Evolutionary conservation across 2,113 vertebrate genomes (phyloP).

Genomic region (rabbit (Oryctolagus cuniculus)): mOryCun1.1 NC_091432.1:176310501-176311000

Average conservation of each 20-base stretch:
- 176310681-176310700: slow-evolving; percentile 76
- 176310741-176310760: slow-evolving; percentile 60
- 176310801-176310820: slow-evolving; percentile 5
- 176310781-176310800: slow-evolving; percentile 2
- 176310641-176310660: slow-evolving; percentile 70
- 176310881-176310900: too few relatives aligned
- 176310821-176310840: slow-evolving; percentile 8
- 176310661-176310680: slow-evolving; percentile 69
- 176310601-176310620: slow-evolving; percentile 76
- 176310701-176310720: slow-evolving; percentile 76
- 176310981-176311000: too few relatives aligned
- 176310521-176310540: slow-evolving; percentile 43
- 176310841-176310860: neutral
- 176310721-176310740: slow-evolving; percentile 65
- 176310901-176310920: too few relatives aligned
- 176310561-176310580: slow-evolving; percentile 65
- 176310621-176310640: slow-evolving; percentile 62
- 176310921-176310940: too few relatives aligned
- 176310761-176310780: slow-evolving; percentile 63
- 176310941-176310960: too few relatives aligned
- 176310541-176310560: slow-evolving; percentile 49
- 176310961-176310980: too few relatives aligned
- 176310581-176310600: slow-evolving; percentile 60
- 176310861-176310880: too few relatives aligned
- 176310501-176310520: neutral